phyloP scores from a whole-genome alignment of 1,140 invertebrate genomes.

The Bilobella aurantiaca region DNA sequence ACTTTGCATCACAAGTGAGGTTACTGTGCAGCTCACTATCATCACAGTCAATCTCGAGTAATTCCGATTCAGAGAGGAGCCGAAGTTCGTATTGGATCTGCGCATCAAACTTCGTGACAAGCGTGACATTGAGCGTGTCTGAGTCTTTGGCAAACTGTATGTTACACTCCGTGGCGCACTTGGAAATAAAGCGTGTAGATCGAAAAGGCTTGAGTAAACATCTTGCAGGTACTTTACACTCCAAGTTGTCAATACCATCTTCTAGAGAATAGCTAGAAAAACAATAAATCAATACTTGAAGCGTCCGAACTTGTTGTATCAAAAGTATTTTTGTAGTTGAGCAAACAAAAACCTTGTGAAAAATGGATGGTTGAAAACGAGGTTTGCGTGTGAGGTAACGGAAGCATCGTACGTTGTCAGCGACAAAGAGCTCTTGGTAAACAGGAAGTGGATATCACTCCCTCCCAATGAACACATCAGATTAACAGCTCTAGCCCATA shows the following conservation, averaged over 20 bases:
- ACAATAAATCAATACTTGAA: background rate
- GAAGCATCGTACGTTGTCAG: constrained; percentile 18
- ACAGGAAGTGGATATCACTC: constrained; percentile 21
- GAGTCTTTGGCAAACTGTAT: constrained; percentile 7
- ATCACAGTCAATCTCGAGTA: constrained; percentile 14
- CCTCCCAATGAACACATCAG: constrained; percentile 9
- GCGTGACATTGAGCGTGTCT: constrained; percentile 5
- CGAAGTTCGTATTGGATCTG: constrained; percentile 5
- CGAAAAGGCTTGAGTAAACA: constrained; percentile 30
- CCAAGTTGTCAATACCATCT: background rate
- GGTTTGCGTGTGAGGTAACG: background rate
- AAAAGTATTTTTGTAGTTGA: background rate
- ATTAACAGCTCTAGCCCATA: constrained; percentile 19
- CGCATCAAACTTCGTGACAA: constrained; percentile 9
- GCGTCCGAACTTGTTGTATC: background rate
- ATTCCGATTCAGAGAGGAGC: background rate
- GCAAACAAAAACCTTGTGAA: constrained; percentile 15
- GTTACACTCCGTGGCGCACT: constrained; percentile 11
- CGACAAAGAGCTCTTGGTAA: background rate
- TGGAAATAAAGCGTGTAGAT: constrained; percentile 17
- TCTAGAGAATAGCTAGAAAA: no score
- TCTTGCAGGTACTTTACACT: constrained; percentile 20
- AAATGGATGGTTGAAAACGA: constrained; percentile 17
- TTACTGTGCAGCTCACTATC: constrained; percentile 4
- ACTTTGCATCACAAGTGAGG: constrained; percentile 23